Base-by-base conservation (phyloP, 2,797 vertebrate genomes). In the Poeciliopsis turneri region DNA sequence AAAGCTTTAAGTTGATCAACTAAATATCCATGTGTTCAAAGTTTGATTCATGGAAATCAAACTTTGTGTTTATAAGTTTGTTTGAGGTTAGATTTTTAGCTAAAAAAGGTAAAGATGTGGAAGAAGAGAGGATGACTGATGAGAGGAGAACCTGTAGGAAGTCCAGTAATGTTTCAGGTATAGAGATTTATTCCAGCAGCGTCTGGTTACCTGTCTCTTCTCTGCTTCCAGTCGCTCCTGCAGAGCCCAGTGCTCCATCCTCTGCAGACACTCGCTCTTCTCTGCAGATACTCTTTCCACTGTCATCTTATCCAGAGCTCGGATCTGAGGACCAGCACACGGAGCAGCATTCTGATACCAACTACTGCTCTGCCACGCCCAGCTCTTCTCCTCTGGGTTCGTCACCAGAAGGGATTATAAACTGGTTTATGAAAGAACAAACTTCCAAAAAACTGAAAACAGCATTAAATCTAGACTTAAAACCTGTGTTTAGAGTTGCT, bases 251-350 rank as follows among this genome's bases (percentile, higher is more conserved):
- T 98, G 96, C 3, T 98, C 96, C 20, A 98, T 96, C 84, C 97
- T 97, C 78, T 94, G 96, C 74, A 97, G 92, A 92, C 98, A 99
- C 91, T 98, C 96, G 0, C 94, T 96, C 86, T 95, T 96, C 94
- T 99, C 98, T 0, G 97, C 98, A 0, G 97, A 97, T 70, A 98
- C 95, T 5, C 98, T 92, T 94, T 99, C 98, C 3, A 95, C 87
- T 72, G 97, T 98, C 49, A 99, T 94, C 94, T 98, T 99, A 88
- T 99, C 97, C 51, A 99, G 90, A 79, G 97, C 96, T 46, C 94
- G 94, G 76, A 99, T 94, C 98, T 99, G 90, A 80, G 0, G 57
- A 79, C 11, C 53, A n/a, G 53, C 53, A 55, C 20, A 51, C 2
- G 1, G 7, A 23, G 18, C 49, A 49, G 47, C 49, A 51, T 23